Base-by-base conservation (phyloP, 2,888 invertebrate genomes). In the Automeris io region DNA sequence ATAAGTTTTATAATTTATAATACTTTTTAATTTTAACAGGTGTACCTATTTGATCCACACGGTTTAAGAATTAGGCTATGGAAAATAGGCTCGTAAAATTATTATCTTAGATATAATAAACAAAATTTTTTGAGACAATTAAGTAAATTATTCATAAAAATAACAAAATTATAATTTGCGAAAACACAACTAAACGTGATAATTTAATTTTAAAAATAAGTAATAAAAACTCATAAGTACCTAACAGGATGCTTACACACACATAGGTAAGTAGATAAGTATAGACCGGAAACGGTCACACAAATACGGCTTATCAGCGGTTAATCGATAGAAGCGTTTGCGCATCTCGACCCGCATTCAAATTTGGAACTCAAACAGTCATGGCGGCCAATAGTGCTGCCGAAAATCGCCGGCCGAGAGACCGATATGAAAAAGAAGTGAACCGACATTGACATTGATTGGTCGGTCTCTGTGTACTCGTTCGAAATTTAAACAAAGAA, bases 271-370 rank as follows among this genome's bases (percentile, higher is more conserved):
- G n/a, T n/a, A n/a, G n/a, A n/a, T n/a, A n/a, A n/a, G 2, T 29
- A n/a, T 7, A n/a, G 29, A 64, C 68, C 79, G 81, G 79, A 81
- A 74, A 73, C 57, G 61, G 57, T 51, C 57, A 70, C 61, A 61
- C 56, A 58, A 44, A 43, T 61, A 51, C 47, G 46, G 63, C 70
- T 80, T 83, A 83, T 83, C 80, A 72, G 60, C 58, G 70, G 69
- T 67, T 78, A 77, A 82, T 82, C 82, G 70, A 62, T 62, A 62
- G 43, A 29, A 49, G 65, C 79, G 78, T 68, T 67, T 68, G 78
- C 78, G 79, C 81, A 82, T 82, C 82, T 79, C 71, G 68, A 51
- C 51, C 56, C 75, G 79, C 78, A 83, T 85, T 85, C 78, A 85
- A 85, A 85, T 81, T 82, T 80, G 64, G 75, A 77, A 69, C 69